phyloP scores from a whole-genome alignment of 2,797 vertebrate species.

The Acanthurus tractus region DNA sequence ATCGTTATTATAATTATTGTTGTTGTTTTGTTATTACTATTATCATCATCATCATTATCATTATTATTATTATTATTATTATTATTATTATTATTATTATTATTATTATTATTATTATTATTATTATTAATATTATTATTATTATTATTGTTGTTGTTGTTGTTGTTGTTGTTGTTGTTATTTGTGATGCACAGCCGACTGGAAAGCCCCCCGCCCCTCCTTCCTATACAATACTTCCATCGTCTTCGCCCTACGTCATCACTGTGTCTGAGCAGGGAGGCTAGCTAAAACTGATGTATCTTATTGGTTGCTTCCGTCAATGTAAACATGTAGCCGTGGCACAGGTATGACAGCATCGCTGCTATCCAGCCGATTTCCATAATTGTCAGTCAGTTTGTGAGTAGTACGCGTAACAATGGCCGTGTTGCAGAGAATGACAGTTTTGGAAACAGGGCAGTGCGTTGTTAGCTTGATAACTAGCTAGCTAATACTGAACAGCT shows the following conservation, averaged over 20 bases:
- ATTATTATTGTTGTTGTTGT: too few species aligned
- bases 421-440: background rate
- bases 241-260: constrained; percentile 41
- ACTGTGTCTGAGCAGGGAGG: constrained; percentile 24
- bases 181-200: too few species aligned
- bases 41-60: too few species aligned
- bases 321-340: constrained; percentile 70
- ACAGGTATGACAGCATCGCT: background rate
- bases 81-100: too few species aligned
- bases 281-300: constrained; percentile 32
- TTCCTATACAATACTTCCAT: background rate
- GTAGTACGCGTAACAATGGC: constrained; percentile 17
- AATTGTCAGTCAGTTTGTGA: background rate
- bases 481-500: constrained; percentile 52
- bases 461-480: constrained; percentile 29
- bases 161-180: too few species aligned
- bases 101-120: too few species aligned
- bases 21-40: too few species aligned
- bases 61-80: too few species aligned
- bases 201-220: too few species aligned
- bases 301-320: constrained; percentile 26
- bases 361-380: background rate
- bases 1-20: too few species aligned
- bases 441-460: constrained; percentile 9
- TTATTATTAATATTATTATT: too few species aligned